Base-by-base conservation (phyloP, 2,888 invertebrate genomes). In the Aricia artaxerxes region DNA sequence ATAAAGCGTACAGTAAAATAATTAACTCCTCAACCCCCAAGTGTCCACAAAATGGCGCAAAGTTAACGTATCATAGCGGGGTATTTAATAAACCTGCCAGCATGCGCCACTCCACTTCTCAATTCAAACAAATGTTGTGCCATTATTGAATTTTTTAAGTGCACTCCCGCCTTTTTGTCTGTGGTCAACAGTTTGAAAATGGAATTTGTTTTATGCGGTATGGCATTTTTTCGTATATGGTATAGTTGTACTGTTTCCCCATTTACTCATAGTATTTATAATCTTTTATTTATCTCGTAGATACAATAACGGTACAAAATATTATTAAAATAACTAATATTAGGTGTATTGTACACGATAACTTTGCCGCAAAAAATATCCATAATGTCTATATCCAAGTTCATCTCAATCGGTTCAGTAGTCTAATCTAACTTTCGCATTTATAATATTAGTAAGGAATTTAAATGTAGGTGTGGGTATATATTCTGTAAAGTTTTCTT, bases 111-210 rank as follows among this genome's bases (percentile, higher is more conserved):
- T 69, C 24, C 92, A 88, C 92, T 91, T 84, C 80, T 85, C 84
- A 86, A 88, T 88, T 88, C 90, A 89, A 89, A 89, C 88, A 89
- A 90, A 89, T 90, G 90, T 85, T 85, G 84, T 85, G 84, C 84
- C 84, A 84, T 85, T 87, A 87, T 87, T 86, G 82, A 84, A 83
- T 82, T 81, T 82, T 81, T 79, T 61, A 79, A 82, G 81, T 82
- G 81, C 78, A 80, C 81, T 83, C 80, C 79, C 81, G 81, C 82
- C 81, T 80, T 81, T 81, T 80, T 82, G 79, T 81, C 78, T 81
- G 78, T 80, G 78, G 78, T 78, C 78, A 73, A 61, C 44, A 73
- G 61, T 60, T 73, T 78, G 57, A 73, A 75, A 75, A 75, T 75
- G 49, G 75, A 49, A 75, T 75, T 75, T 44, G 73, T 75, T 75